Evolutionary conservation across 2,888 invertebrate genomes (phyloP).

Genomic region (Gasteruption jaculator): DNA sequence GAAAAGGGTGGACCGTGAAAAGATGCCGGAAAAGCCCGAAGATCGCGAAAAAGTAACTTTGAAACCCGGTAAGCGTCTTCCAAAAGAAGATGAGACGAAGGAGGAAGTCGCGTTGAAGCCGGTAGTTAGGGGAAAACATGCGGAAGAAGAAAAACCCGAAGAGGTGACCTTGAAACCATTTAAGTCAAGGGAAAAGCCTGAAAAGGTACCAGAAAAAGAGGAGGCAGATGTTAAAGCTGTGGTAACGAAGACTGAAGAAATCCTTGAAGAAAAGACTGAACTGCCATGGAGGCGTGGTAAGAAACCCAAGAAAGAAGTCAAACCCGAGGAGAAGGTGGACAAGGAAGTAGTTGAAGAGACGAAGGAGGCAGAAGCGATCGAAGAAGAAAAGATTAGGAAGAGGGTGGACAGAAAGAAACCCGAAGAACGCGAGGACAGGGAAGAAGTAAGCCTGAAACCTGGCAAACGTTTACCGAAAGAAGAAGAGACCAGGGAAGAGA

Average conservation of each 20-base stretch:
- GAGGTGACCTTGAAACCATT: constrained; percentile 26
- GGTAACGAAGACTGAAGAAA: constrained; percentile 25
- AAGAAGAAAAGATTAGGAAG: constrained; percentile 29
- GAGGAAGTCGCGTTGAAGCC: constrained; percentile 27
- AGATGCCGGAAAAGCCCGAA: constrained; percentile 25
- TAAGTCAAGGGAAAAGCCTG: constrained; percentile 13
- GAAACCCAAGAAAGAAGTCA: constrained; percentile 27
- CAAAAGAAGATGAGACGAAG: constrained; percentile 26
- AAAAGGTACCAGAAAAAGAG: constrained; percentile 20
- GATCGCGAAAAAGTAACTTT: constrained; percentile 19
- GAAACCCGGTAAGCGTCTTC: too few species aligned
- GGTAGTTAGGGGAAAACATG: constrained; percentile 23
- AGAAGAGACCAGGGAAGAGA: constrained; percentile 49
- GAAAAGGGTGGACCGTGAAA: constrained; percentile 30
- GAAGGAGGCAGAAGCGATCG: constrained; percentile 29
- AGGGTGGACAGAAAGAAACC: constrained; percentile 29
- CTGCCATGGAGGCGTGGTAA: constrained; percentile 50
- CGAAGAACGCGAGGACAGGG: constrained; percentile 18
- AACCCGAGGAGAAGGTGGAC: constrained; percentile 33
- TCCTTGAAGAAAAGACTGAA: constrained; percentile 47
- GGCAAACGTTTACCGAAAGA: constrained; percentile 33
- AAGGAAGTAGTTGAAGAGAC: constrained; percentile 29
- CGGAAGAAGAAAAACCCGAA: constrained; percentile 28
- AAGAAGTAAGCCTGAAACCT: constrained; percentile 28
- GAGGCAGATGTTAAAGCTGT: constrained; percentile 35